Percentiles rank a stretch among this genome's conserved stretches.
Evolutionary conservation across 1,140 invertebrate species (phyloP).

Genomic region (Orchesella cincta): DNA sequence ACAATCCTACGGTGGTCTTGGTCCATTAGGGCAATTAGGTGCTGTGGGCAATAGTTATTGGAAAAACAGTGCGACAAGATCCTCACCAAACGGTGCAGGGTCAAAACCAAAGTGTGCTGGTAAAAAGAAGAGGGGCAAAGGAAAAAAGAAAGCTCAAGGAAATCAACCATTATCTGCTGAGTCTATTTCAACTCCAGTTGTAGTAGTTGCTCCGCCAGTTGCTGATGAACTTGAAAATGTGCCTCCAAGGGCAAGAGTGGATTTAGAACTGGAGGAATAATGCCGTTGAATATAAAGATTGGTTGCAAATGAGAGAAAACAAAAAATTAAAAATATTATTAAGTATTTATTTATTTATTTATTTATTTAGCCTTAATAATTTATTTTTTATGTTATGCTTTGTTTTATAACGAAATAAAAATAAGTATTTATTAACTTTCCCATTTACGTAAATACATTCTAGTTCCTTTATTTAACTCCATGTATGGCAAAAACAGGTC

Average conservation of each 20-base stretch:
- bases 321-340: not conserved
- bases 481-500: no score
- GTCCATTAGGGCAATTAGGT: not conserved
- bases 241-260: not conserved
- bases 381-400: not conserved
- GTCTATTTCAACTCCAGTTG: not conserved
- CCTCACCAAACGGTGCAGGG: not conserved
- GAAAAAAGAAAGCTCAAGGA: not conserved
- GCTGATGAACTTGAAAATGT: not conserved
- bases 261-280: not conserved
- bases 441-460: not conserved
- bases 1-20: constrained; percentile 7
- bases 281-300: no score
- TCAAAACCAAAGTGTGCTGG: not conserved
- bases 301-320: no score
- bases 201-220: not conserved
- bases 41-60: not conserved
- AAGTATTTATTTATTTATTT: constrained; percentile 6
- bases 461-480: not conserved
- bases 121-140: not conserved
- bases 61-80: not conserved
- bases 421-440: not conserved
- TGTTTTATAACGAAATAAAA: not conserved
- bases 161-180: not conserved
- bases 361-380: constrained; percentile 10